phyloP scores from a whole-genome alignment of 2,888 invertebrate species.

The Phania funesta region DNA sequence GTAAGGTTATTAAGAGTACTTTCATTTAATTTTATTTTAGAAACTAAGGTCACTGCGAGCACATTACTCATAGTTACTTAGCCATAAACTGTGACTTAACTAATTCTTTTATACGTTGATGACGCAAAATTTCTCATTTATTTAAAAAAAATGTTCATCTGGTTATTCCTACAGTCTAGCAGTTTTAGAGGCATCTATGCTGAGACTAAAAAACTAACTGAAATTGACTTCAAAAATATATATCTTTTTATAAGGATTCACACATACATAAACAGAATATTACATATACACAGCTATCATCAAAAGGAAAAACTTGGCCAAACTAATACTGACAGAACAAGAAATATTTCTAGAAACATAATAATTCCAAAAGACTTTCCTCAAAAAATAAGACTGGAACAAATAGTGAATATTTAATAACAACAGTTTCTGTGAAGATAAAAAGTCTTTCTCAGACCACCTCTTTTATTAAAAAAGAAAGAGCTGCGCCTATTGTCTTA shows the following conservation, averaged over 20 bases:
- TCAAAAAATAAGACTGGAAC: too few relatives aligned
- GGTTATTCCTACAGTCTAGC: background rate
- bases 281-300: background rate
- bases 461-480: too few relatives aligned
- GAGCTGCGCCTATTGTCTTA: too few relatives aligned
- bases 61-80: constrained; percentile 28
- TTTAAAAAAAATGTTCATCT: constrained; percentile 30
- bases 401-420: too few relatives aligned
- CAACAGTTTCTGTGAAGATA: too few relatives aligned
- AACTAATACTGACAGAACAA: too few relatives aligned
- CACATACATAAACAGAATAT: background rate
- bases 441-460: too few relatives aligned
- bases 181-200: background rate
- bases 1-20: too few relatives aligned
- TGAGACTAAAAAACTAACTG: constrained; percentile 11
- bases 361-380: too few relatives aligned
- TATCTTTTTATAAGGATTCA: constrained; percentile 44
- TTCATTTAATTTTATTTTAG: background rate
- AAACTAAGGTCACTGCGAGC: constrained; percentile 40
- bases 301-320: constrained; percentile 34
- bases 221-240: constrained; percentile 33
- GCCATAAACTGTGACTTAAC: constrained; percentile 45
- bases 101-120: constrained; percentile 9
- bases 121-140: constrained; percentile 37
- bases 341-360: too few relatives aligned